A percentile compares a stretch with the other conserved stretches of the same genome.
Conservation (phyloP, 2,888 invertebrate genomes). For the Coelogynopora nodosa region DNA sequence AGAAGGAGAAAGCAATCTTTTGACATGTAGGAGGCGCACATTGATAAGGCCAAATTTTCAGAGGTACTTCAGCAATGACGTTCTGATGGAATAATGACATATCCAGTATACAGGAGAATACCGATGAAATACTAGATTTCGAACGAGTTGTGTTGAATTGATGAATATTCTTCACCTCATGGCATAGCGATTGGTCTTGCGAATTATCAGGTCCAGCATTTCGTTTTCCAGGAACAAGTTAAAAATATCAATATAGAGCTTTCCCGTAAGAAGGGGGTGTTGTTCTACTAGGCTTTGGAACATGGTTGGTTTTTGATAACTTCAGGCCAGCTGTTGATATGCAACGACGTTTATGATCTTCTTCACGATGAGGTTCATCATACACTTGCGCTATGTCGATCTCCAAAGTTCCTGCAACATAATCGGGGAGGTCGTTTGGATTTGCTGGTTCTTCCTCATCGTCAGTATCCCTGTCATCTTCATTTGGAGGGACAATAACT, state of each 20-base stretch:
- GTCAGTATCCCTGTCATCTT: not conserved
- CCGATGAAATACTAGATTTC: not conserved
- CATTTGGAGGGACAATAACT: not conserved
- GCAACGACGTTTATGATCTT: not conserved
- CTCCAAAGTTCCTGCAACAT: not conserved
- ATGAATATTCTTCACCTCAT: not conserved
- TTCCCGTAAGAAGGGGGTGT: conserved; percentile 2
- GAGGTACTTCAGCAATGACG: not conserved
- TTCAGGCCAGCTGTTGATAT: not conserved
- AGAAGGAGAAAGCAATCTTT: not conserved
- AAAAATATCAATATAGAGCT: not conserved
- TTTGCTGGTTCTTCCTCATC: not conserved
- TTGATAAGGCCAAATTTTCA: not conserved
- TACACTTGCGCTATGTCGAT: not conserved
- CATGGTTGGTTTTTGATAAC: not conserved
- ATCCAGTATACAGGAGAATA: not conserved
- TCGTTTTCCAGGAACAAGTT: not conserved
- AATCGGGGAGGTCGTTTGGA: not conserved
- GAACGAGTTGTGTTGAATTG: not conserved
- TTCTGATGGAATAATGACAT: not conserved
- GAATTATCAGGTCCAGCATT: not conserved
- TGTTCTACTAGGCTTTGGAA: not conserved
- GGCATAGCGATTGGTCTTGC: not conserved
- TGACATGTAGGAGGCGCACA: not conserved
- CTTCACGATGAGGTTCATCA: not conserved